Conservation (phyloP, 2,888 invertebrate genomes). For the Zygothrica quintamaculata region DNA sequence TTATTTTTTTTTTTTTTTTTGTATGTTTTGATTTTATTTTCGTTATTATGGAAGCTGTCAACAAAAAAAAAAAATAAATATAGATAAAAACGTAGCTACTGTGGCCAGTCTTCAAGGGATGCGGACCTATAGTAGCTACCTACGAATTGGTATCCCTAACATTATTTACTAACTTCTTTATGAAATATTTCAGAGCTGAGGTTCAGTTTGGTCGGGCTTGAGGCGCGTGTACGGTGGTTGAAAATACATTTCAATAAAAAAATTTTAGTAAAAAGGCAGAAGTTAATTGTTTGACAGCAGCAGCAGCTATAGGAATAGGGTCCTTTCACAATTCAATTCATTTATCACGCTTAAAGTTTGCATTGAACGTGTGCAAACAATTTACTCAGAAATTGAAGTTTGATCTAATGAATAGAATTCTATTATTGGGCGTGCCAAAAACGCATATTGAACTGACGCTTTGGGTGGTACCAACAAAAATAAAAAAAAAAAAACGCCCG, state of each 20-base stretch:
- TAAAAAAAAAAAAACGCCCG: constrained; percentile 8
- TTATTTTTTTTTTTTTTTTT: constrained; percentile 16
- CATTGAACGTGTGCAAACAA: constrained; percentile 71
- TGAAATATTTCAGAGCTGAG: constrained; percentile 37
- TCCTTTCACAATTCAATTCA: constrained; percentile 55
- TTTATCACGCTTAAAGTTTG: constrained; percentile 81
- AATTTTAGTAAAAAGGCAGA: constrained; percentile 48
- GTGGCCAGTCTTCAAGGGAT: constrained; percentile 50
- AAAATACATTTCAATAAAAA: constrained; percentile 72
- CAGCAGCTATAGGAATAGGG: constrained; percentile 35
- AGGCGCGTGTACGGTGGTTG: constrained; percentile 59
- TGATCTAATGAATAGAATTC: constrained; percentile 55
- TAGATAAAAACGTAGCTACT: constrained; percentile 37
- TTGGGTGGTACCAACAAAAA: constrained; percentile 57
- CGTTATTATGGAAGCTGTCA: constrained; percentile 47
- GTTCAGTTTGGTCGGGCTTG: constrained; percentile 11
- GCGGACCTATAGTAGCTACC: constrained; percentile 48
- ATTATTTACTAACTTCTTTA: constrained; percentile 67
- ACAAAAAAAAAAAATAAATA: constrained; percentile 12
- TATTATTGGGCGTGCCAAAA: constrained; percentile 70
- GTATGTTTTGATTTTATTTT: constrained; percentile 10
- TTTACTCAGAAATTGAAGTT: constrained; percentile 47
- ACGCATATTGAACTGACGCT: constrained; percentile 50
- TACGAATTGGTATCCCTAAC: constrained; percentile 31
- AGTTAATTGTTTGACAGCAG: constrained; percentile 69